phyloP scores from a whole-genome alignment of 2,113 vertebrate species.

The Bombycilla garrulus region DNA sequence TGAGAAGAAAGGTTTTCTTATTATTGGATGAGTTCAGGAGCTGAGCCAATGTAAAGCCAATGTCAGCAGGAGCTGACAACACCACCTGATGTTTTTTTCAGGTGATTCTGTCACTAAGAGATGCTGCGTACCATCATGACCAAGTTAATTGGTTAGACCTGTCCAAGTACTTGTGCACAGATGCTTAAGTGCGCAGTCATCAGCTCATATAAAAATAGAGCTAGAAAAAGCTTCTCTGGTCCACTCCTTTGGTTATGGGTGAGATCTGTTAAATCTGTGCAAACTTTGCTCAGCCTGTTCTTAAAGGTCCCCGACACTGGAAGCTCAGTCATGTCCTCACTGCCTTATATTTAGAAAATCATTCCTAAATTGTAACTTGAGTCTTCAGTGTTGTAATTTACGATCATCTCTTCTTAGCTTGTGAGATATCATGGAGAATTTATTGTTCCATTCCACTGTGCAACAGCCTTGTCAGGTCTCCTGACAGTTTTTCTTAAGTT shows the following conservation, averaged over 20 bases:
- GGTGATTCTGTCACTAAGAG: conserved; percentile 33
- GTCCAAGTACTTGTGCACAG: conserved; percentile 33
- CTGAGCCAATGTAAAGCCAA: conserved; percentile 36
- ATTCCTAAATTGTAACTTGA: conserved; percentile 30
- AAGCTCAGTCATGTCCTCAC: not conserved
- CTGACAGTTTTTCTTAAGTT: conserved; percentile 28
- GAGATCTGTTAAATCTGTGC: not conserved
- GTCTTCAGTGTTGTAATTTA: conserved; percentile 9
- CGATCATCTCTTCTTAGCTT: not conserved
- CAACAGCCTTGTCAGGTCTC: not conserved
- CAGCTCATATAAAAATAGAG: conserved; percentile 5
- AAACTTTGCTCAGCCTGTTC: not conserved
- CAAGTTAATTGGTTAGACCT: conserved; percentile 58
- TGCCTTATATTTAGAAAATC: conserved; percentile 25
- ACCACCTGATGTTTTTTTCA: conserved; percentile 18
- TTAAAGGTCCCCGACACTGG: not conserved
- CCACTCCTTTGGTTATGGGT: not conserved
- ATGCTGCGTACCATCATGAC: conserved; percentile 9
- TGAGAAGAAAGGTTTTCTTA: conserved; percentile 20
- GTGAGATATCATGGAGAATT: conserved; percentile 20
- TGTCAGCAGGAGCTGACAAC: conserved; percentile 38
- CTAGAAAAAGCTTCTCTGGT: not conserved
- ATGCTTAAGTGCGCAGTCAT: not conserved
- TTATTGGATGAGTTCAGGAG: not conserved
- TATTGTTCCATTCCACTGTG: conserved; percentile 27